phyloP scores from a whole-genome alignment of 2,797 vertebrate genomes.

The Alca torda region DNA sequence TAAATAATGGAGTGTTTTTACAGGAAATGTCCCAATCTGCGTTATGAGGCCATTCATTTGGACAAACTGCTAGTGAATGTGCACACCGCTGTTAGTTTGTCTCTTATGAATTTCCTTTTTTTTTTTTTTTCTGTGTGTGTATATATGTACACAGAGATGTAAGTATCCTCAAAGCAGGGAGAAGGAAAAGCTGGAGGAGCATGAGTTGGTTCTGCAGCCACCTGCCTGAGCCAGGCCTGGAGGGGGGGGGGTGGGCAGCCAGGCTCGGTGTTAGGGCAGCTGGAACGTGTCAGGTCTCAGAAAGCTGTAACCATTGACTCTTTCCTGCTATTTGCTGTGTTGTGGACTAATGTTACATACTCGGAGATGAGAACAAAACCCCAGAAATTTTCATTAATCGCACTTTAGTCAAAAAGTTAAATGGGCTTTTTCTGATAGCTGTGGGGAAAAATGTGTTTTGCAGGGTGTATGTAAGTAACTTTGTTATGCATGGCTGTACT shows the following conservation, averaged over 20 bases:
- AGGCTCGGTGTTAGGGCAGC: rapidly evolving
- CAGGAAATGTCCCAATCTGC: constrained; percentile 17
- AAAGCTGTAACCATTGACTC: background rate
- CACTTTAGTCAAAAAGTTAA: background rate
- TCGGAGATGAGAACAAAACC: background rate
- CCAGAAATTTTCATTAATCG: background rate
- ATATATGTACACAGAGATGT: background rate
- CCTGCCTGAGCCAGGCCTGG: background rate
- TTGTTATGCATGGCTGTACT: background rate
- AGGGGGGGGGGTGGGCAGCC: background rate
- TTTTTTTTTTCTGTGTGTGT: background rate
- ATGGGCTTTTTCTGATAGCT: background rate
- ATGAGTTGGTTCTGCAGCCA: background rate
- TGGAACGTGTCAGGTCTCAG: background rate
- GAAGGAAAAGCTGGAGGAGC: background rate
- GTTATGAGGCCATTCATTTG: background rate
- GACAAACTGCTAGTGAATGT: background rate
- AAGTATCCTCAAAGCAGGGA: background rate
- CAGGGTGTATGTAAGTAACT: background rate
- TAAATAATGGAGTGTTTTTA: constrained; percentile 25
- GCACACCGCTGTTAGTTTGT: background rate
- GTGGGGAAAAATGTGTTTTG: background rate
- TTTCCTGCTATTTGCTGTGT: background rate
- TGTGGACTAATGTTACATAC: background rate
- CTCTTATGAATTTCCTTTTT: background rate